A percentile compares a stretch with the other conserved stretches of the same genome.
These are phyloP conservation scores for Limanda limanda DNA, from an alignment of 2,113 vertebrate genomes.

Conservation along the genomic window DNA sequence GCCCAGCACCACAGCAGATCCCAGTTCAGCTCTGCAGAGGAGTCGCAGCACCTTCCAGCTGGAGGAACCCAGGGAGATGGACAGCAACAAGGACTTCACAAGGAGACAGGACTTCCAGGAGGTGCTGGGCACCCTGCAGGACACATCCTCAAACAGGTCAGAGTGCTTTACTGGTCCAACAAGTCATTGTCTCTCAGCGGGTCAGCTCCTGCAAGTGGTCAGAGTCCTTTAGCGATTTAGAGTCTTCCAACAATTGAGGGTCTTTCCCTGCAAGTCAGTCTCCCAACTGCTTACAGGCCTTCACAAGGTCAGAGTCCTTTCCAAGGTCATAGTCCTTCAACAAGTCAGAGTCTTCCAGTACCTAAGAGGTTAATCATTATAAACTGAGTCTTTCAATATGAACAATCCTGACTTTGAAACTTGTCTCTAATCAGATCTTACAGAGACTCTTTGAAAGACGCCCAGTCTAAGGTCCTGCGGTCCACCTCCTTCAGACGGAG, in stretches of 20 bases:
- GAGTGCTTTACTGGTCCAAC: background rate
- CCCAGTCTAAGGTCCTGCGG: constrained; percentile 88
- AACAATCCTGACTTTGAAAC: background rate
- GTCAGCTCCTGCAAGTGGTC: background rate
- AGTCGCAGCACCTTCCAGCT: constrained; percentile 91
- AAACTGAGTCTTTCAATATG: background rate
- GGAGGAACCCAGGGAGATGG: constrained; percentile 56
- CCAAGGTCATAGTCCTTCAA: constrained; percentile 57
- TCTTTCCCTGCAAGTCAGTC: too few relatives aligned
- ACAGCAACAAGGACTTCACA: constrained; percentile 60
- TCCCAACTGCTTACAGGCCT: too few relatives aligned
- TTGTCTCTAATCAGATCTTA: constrained; percentile 81
- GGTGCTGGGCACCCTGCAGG: constrained; percentile 72
- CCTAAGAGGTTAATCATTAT: background rate
- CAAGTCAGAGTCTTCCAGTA: background rate
- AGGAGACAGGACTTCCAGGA: constrained; percentile 77
- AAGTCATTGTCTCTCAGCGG: background rate
- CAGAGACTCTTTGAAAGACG: constrained; percentile 91
- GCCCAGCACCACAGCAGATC: constrained; percentile 57
- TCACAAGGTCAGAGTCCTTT: constrained; percentile 62
- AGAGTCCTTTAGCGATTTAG: constrained; percentile 63
- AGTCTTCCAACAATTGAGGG: background rate
- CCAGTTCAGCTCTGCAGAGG: constrained; percentile 76
- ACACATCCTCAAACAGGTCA: constrained; percentile 80
- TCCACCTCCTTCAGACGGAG: constrained; percentile 90